These are phyloP conservation scores for Alligator sinensis DNA, from an alignment of 2,113 vertebrate genomes.

Conservation along the genomic window DNA sequence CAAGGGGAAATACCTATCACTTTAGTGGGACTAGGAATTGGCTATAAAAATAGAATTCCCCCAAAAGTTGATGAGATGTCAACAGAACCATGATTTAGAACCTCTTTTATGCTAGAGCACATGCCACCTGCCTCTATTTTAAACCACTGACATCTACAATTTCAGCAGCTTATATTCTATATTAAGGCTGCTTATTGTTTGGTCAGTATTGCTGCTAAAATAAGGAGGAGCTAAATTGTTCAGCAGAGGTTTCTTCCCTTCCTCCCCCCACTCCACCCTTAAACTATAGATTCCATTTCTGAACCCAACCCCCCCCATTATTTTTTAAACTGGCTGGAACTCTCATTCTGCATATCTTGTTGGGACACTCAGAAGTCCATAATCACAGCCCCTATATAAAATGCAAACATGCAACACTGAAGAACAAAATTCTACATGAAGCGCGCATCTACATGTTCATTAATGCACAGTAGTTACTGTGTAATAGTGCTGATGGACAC, in stretches of 20 bases:
- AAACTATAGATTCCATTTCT: neutral
- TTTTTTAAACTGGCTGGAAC: slow-evolving; percentile 8
- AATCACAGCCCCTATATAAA: slow-evolving; percentile 59
- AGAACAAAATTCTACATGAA: slow-evolving; percentile 36
- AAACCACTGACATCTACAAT: neutral
- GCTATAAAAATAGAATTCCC: neutral
- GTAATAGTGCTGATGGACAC: too few relatives aligned
- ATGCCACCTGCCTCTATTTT: neutral
- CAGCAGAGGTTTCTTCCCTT: neutral
- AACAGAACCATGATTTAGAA: neutral
- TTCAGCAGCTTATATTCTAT: neutral
- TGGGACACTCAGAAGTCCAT: slow-evolving; percentile 56
- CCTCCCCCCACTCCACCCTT: neutral
- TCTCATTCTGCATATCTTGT: neutral
- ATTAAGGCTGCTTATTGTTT: neutral
- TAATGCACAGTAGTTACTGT: too few relatives aligned
- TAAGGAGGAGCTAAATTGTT: neutral
- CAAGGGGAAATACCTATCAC: neutral
- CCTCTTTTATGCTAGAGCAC: neutral
- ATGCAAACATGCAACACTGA: slow-evolving; percentile 44
- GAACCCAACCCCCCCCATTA: neutral
- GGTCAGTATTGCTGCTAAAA: neutral
- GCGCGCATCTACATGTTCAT: too few relatives aligned
- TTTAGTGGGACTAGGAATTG: neutral
- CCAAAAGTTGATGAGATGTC: neutral